Evolutionary conservation across 2,888 invertebrate genomes (phyloP).

Genomic region (Chesias legatella): DNA sequence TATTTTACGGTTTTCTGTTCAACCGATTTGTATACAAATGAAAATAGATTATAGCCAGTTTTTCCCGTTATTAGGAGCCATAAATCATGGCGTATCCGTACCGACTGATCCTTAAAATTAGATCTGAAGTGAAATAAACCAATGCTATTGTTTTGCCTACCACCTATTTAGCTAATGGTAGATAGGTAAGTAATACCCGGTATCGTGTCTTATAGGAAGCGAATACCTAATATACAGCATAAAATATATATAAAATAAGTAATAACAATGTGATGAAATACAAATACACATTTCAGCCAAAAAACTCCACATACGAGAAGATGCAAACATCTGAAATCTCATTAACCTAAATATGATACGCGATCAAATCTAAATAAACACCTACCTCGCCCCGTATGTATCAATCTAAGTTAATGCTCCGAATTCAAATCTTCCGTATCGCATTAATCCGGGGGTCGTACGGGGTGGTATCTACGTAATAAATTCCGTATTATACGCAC

Average conservation of each 20-base stretch:
- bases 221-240: too few species aligned
- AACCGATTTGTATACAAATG: slow-evolving; percentile 78
- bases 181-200: too few species aligned
- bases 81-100: slow-evolving; percentile 76
- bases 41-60: slow-evolving; percentile 79
- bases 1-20: slow-evolving; percentile 80
- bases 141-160: slow-evolving; percentile 22
- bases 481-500: slow-evolving; percentile 80
- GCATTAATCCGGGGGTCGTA: slow-evolving; percentile 77
- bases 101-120: slow-evolving; percentile 65
- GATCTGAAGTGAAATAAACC: slow-evolving; percentile 52
- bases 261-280: too few species aligned
- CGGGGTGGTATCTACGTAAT: slow-evolving; percentile 48
- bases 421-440: slow-evolving; percentile 80
- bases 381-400: slow-evolving; percentile 48
- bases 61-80: slow-evolving; percentile 76
- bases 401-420: slow-evolving; percentile 77
- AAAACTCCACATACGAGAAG: too few species aligned
- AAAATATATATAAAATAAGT: too few species aligned
- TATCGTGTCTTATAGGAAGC: too few species aligned
- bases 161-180: background rate
- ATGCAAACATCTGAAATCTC: slow-evolving; percentile 5
- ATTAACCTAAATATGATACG: slow-evolving; percentile 22
- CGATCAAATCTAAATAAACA: slow-evolving; percentile 29
- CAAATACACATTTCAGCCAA: background rate